Evolutionary conservation across 2,888 invertebrate species (phyloP).

Genomic region (Zaprionus bogoriensis): DNA sequence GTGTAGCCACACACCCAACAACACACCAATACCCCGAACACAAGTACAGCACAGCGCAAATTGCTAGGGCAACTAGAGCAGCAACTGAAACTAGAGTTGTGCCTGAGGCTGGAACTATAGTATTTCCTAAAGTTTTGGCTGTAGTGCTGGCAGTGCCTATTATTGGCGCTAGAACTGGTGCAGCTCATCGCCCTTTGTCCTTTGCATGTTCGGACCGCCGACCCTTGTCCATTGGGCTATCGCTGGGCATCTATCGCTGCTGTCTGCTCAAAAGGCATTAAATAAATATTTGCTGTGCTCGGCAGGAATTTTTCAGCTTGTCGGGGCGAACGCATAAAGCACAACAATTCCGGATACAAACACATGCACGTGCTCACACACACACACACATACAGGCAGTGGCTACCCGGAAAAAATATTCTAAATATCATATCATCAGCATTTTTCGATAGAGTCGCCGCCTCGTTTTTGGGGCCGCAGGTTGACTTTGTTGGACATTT

Average conservation of each 20-base stretch:
- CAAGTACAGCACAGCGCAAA: neutral
- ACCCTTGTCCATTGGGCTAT: slow-evolving; percentile 29
- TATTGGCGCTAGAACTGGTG: too few species aligned
- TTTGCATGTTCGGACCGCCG: neutral
- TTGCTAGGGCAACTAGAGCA: too few species aligned
- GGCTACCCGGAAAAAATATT: slow-evolving; percentile 45
- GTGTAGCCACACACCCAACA: slow-evolving; percentile 21
- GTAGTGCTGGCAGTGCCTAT: too few species aligned
- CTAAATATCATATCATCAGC: slow-evolving; percentile 76
- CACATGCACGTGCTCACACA: slow-evolving; percentile 16
- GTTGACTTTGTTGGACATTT: slow-evolving; percentile 54
- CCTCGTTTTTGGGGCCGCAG: slow-evolving; percentile 44
- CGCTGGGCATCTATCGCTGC: slow-evolving; percentile 42
- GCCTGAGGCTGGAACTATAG: too few species aligned
- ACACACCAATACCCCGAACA: neutral
- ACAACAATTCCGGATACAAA: slow-evolving; percentile 37
- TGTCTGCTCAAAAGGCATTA: slow-evolving; percentile 66
- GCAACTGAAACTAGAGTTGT: too few species aligned
- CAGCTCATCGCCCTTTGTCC: neutral
- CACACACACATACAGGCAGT: neutral
- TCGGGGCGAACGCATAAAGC: slow-evolving; percentile 50
- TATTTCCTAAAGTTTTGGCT: too few species aligned
- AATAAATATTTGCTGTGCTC: slow-evolving; percentile 76
- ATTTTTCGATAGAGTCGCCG: slow-evolving; percentile 69
- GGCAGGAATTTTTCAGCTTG: slow-evolving; percentile 76